Evolutionary conservation across 2,888 invertebrate species (phyloP).

Genomic region (Margaritifera margaritifera): DNA sequence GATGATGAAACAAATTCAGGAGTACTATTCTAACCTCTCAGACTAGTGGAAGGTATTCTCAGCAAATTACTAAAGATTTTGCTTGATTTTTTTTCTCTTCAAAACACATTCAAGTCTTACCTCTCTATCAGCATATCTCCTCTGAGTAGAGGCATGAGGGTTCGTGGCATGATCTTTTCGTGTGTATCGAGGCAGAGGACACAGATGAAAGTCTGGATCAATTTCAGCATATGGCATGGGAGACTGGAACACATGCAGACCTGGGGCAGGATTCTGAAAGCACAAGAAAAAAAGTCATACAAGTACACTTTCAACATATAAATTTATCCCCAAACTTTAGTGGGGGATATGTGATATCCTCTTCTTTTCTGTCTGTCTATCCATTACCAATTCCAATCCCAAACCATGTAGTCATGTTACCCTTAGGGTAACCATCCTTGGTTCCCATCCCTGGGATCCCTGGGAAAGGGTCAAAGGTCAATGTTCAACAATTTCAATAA

Average conservation of each 20-base stretch:
- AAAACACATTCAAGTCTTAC: slow-evolving; percentile 37
- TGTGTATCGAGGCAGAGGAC: slow-evolving; percentile 69
- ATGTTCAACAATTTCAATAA: too few relatives aligned
- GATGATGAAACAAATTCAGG: too few relatives aligned
- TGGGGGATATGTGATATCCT: neutral
- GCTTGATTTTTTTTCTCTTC: too few relatives aligned
- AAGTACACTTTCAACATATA: neutral
- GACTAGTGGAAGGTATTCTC: too few relatives aligned
- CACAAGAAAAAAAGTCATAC: neutral
- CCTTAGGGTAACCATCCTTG: too few relatives aligned
- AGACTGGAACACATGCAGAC: slow-evolving; percentile 69
- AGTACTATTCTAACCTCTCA: too few relatives aligned
- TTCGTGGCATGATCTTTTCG: slow-evolving; percentile 49
- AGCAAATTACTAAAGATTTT: too few relatives aligned
- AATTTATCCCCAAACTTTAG: neutral
- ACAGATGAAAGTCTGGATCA: slow-evolving; percentile 70
- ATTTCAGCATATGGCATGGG: slow-evolving; percentile 69
- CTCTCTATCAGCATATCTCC: slow-evolving; percentile 69
- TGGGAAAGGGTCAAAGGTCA: too few relatives aligned
- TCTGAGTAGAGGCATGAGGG: slow-evolving; percentile 67
- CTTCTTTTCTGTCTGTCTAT: neutral
- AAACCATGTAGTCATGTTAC: too few relatives aligned
- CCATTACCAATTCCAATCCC: too few relatives aligned
- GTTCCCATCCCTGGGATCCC: too few relatives aligned
- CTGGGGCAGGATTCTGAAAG: slow-evolving; percentile 71